Evolutionary conservation across 2,113 vertebrate species (phyloP).

Genomic region (Corythornis vintsioides): DNA sequence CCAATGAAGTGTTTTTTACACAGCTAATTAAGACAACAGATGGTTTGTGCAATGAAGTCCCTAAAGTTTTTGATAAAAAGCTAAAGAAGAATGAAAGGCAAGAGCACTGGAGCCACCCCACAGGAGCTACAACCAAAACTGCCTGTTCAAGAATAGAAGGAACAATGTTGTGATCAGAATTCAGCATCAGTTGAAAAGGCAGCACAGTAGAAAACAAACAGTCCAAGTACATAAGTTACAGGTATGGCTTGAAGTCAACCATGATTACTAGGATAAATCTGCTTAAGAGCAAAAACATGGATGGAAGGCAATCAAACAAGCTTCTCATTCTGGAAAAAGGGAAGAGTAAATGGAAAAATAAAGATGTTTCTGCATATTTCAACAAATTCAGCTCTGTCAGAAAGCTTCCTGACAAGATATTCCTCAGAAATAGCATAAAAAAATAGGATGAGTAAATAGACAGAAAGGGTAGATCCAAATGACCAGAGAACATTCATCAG

Average conservation of each 20-base stretch:
- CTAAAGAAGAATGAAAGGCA: neutral
- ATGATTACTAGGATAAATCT: slow-evolving; percentile 43
- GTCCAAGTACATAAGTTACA: neutral
- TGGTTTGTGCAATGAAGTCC: neutral
- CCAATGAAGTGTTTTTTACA: slow-evolving; percentile 24
- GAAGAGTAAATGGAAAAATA: neutral
- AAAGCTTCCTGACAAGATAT: neutral
- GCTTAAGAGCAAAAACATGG: slow-evolving; percentile 44
- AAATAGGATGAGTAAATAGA: neutral
- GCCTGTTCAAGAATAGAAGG: neutral
- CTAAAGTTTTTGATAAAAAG: neutral
- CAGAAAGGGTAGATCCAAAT: neutral
- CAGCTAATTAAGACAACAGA: neutral
- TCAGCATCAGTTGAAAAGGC: neutral
- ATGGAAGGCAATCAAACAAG: slow-evolving; percentile 17
- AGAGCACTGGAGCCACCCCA: neutral
- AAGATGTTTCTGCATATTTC: neutral
- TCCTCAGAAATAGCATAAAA: neutral
- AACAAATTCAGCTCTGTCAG: neutral
- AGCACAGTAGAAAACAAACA: neutral
- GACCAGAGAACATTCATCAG: neutral
- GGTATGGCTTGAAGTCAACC: slow-evolving; percentile 35
- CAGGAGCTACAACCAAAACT: neutral
- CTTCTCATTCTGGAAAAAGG: neutral
- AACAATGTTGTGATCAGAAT: neutral